These are phyloP conservation scores for Chauna torquata DNA, from an alignment of 2,113 vertebrate genomes.

Conservation along the genomic window DNA sequence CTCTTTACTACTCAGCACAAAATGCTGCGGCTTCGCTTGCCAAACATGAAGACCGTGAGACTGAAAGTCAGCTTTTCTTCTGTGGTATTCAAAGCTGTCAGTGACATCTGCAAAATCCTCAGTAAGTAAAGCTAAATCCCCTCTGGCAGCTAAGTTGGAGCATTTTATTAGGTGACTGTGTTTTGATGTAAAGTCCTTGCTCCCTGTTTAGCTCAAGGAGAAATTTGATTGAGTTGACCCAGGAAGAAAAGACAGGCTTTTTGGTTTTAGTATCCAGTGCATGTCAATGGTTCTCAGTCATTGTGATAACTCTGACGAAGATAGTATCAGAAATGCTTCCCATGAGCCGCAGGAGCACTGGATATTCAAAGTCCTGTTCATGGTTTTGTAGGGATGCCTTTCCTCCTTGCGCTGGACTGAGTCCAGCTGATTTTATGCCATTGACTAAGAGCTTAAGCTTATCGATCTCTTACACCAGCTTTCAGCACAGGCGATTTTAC, in stretches of 20 bases:
- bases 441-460: background rate
- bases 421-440: background rate
- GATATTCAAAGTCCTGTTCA: background rate
- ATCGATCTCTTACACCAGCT: background rate
- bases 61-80: constrained; percentile 90
- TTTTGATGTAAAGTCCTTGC: background rate
- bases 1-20: constrained; percentile 94
- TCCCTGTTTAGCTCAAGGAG: background rate
- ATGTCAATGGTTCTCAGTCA: background rate
- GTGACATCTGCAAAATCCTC: constrained; percentile 90
- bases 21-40: constrained; percentile 87
- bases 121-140: constrained; percentile 81
- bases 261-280: background rate
- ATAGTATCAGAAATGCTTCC: background rate
- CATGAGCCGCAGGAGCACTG: background rate
- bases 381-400: background rate
- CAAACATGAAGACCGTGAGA: constrained; percentile 89
- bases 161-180: background rate
- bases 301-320: background rate
- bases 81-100: constrained; percentile 89
- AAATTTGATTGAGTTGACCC: background rate
- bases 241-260: background rate
- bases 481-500: background rate
- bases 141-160: background rate
- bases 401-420: background rate